Percentiles rank a stretch among this genome's conserved stretches.
Conservation (phyloP, 2,113 vertebrate genomes). For the Pelusios castaneus region DNA sequence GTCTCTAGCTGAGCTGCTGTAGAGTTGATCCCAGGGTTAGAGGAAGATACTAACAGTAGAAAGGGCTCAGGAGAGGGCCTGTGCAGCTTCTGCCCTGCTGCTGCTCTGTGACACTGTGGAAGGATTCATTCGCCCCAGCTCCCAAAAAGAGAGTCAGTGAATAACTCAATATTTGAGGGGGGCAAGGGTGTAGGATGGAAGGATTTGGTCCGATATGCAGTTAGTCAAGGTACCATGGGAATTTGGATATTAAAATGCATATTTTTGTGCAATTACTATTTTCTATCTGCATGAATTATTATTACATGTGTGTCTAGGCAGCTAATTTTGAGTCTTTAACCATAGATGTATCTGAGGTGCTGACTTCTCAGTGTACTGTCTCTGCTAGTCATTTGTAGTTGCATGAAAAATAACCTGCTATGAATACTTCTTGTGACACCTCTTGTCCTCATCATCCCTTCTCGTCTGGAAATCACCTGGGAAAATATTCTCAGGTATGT, state of each 20-base stretch:
- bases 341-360: not conserved
- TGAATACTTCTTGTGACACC: not conserved
- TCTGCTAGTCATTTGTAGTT: not conserved
- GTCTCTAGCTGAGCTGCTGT: not conserved
- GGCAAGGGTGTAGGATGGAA: not conserved
- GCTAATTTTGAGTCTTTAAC: not conserved
- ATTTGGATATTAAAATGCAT: not conserved
- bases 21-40: accelerated
- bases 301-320: no score
- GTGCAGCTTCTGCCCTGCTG: not conserved
- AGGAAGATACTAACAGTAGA: not conserved
- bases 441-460: not conserved
- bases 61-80: accelerated
- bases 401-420: not conserved
- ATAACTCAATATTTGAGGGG: not conserved
- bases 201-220: not conserved
- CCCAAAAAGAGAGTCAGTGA: not conserved
- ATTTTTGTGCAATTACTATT: not conserved
- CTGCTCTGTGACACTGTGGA: not conserved
- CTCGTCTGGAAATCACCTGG: not conserved
- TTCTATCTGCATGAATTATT: not conserved
- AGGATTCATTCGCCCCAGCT: not conserved
- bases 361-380: no score
- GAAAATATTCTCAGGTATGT: not conserved
- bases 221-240: not conserved